These are phyloP conservation scores for Alloplasta piceator DNA, from an alignment of 2,888 invertebrate species.

Conservation along the genomic window DNA sequence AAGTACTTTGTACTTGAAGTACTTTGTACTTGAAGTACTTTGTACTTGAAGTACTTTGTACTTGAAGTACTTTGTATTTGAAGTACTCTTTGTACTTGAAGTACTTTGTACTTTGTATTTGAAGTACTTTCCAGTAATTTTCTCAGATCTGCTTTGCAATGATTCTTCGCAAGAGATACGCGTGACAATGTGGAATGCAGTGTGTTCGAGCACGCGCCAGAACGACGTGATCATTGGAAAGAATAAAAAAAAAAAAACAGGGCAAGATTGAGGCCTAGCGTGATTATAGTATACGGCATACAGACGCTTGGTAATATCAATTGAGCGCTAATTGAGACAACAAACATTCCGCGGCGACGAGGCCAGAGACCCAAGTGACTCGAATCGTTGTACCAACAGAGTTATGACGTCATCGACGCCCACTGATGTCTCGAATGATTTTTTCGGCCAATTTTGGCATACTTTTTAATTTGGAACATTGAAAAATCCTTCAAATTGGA, in stretches of 20 bases:
- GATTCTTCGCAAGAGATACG: conserved; percentile 21
- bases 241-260: conserved; percentile 24
- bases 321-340: conserved; percentile 79
- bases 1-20: too few species aligned
- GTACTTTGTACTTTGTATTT: too few species aligned
- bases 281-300: conserved; percentile 52
- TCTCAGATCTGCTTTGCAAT: too few species aligned
- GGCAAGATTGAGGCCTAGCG: conserved; percentile 34
- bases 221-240: conserved; percentile 35
- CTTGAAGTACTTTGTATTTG: too few species aligned
- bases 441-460: too few species aligned
- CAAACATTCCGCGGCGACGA: conserved; percentile 71
- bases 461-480: too few species aligned
- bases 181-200: conserved; percentile 4
- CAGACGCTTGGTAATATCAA: conserved; percentile 70
- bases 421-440: background rate
- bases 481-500: too few species aligned
- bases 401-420: conserved; percentile 47
- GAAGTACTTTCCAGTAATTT: too few species aligned
- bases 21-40: too few species aligned
- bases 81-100: too few species aligned
- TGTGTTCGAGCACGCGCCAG: conserved; percentile 13
- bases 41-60: too few species aligned
- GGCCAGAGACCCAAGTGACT: conserved; percentile 47
- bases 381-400: conserved; percentile 31